Base-by-base conservation (phyloP, 1,140 invertebrate genomes). In the Drosophila pruinosa region DNA sequence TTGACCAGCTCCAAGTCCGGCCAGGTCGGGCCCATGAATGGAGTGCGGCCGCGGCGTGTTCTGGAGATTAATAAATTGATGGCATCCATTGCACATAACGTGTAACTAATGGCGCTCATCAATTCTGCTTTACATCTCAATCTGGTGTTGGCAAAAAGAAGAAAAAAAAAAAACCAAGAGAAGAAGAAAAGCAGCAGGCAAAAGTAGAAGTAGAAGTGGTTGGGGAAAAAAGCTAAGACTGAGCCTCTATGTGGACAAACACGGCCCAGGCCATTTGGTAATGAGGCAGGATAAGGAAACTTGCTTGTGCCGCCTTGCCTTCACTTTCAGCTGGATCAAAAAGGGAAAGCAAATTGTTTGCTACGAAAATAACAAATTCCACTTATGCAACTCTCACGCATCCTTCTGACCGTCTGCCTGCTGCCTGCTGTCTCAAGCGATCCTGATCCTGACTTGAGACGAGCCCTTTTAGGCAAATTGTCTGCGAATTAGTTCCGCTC, bases 111-210 rank as follows among this genome's bases (percentile, higher is more conserved):
- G 90, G 85, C 77, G 71, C 80, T 89, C 89, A 91, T 91, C 90
- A 91, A 91, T 91, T 91, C 89, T 91, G 88, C 90, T 91, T 91
- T 91, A 91, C 90, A 91, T 91, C 90, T 91, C 90, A 91, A 91
- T 91, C 90, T 91, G 89, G 81, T 78, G 81, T 86, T 79, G 64
- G 82, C 64, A 56, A 70, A 78, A 69, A 67, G 22, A 38, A 56
- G 15, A 43, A 43, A 67, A 65, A 52, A 38, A 39, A 59, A 61
- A 54, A 61, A 52, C 38, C 45, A 50, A 54, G 21, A 28, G 15
- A 21, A 39, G 47, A 10, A 53, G 26, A 26, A 26, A 69, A 28
- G 34, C 12, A 21, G 38, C 6, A 53, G 31, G 21, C 12, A 47
- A 14, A 21, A 31, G 47, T 14, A 52, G 36, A 4, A 45, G 15